A percentile compares a stretch with the other conserved stretches of the same genome.
Conservation (phyloP, 2,888 invertebrate species). For the Listrodromus nycthemerus region DNA sequence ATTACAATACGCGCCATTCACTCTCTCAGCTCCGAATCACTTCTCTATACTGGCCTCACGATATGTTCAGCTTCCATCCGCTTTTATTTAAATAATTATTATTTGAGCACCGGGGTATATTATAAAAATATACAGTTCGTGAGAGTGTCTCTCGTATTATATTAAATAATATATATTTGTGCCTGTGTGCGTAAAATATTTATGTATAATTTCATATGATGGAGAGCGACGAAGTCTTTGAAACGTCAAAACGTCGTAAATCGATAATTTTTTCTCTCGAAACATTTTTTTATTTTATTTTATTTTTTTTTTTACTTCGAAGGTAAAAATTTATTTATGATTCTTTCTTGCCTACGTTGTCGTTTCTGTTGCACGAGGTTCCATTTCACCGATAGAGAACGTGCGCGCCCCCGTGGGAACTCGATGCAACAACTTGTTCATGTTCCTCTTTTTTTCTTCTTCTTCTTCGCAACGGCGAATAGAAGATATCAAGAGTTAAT, state of each 20-base stretch:
- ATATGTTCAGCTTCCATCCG: slow-evolving; percentile 57
- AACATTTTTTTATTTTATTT: neutral
- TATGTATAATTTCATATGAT: slow-evolving; percentile 41
- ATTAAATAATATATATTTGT: slow-evolving; percentile 41
- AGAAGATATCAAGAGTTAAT: slow-evolving; percentile 45
- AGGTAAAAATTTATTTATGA: slow-evolving; percentile 33
- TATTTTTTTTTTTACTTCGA: neutral
- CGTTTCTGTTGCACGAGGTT: slow-evolving; percentile 36
- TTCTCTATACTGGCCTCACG: slow-evolving; percentile 59
- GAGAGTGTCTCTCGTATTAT: slow-evolving; percentile 44
- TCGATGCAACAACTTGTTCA: slow-evolving; percentile 39
- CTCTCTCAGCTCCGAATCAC: slow-evolving; percentile 20
- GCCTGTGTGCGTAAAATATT: neutral
- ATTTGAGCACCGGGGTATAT: slow-evolving; percentile 64
- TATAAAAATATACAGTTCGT: slow-evolving; percentile 59
- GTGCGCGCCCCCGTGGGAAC: slow-evolving; percentile 51
- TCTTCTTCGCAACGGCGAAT: slow-evolving; percentile 14
- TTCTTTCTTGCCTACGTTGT: slow-evolving; percentile 9
- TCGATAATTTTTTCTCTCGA: slow-evolving; percentile 36
- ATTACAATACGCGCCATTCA: slow-evolving; percentile 1
- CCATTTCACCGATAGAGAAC: slow-evolving; percentile 16
- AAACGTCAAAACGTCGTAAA: slow-evolving; percentile 15
- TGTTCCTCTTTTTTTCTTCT: slow-evolving; percentile 23
- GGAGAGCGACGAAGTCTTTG: neutral
- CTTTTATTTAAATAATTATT: slow-evolving; percentile 63